phyloP scores from a whole-genome alignment of 1,140 invertebrate species.

The Hylaeus volcanicus region DNA sequence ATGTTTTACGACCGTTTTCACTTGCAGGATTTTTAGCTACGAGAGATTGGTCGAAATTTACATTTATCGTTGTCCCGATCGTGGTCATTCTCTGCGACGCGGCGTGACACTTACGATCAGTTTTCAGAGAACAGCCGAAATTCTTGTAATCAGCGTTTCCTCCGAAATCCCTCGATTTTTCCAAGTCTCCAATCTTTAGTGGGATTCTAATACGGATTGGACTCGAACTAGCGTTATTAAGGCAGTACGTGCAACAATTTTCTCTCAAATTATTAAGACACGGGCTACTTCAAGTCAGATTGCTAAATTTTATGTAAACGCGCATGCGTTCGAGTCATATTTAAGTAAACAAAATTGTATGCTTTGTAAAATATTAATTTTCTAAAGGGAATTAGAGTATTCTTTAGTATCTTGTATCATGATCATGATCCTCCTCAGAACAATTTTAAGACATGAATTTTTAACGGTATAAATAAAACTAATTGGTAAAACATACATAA shows the following conservation, averaged over 20 bases:
- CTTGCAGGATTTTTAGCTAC: no score
- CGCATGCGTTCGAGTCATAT: no score
- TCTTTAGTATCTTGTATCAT: no score
- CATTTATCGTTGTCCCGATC: constrained; percentile 26
- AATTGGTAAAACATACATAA: no score
- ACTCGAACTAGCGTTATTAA: constrained; percentile 21
- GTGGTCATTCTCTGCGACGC: constrained; percentile 8
- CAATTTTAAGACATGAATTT: no score
- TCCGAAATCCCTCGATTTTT: constrained; percentile 44
- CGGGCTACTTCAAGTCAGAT: constrained; percentile 6
- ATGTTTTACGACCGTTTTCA: no score
- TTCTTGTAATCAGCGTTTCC: constrained; percentile 48
- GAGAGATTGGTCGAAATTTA: no score
- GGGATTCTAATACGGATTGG: constrained; percentile 7
- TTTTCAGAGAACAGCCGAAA: background rate
- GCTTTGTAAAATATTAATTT: no score
- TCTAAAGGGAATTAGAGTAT: no score
- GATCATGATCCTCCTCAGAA: no score
- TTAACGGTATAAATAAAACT: no score
- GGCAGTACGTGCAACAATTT: constrained; percentile 7
- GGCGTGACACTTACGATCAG: constrained; percentile 33
- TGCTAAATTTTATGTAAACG: background rate
- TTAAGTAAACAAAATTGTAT: no score
- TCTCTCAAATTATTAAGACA: constrained; percentile 20
- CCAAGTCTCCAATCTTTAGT: constrained; percentile 1